Percentiles rank a stretch among this genome's conserved stretches.
These are phyloP conservation scores for Ictidomys tridecemlineatus DNA, from an alignment of 2,113 vertebrate genomes.

Conservation along the genomic window DNA sequence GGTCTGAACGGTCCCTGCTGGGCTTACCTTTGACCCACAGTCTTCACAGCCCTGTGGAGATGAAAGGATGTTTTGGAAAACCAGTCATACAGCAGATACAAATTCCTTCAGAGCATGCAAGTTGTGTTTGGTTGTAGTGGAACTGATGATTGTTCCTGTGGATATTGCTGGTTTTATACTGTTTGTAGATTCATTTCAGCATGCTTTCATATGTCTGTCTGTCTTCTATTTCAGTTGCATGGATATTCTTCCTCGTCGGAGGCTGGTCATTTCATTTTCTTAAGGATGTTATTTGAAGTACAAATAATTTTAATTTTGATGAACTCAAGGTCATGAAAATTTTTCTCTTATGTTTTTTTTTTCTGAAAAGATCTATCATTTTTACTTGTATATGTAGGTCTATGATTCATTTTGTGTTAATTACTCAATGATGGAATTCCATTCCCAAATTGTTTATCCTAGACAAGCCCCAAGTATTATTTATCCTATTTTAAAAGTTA, in stretches of 20 bases:
- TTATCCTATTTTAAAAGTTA: conserved; percentile 40
- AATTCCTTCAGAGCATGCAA: conserved; percentile 8
- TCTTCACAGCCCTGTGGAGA: not conserved
- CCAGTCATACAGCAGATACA: not conserved
- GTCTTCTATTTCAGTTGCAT: not conserved
- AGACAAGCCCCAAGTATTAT: not conserved
- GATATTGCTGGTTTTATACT: not conserved
- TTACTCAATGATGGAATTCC: not conserved
- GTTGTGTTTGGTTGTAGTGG: not conserved
- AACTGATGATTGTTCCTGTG: not conserved
- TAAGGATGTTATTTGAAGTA: not conserved
- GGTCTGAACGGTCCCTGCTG: not conserved
- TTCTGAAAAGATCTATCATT: not conserved
- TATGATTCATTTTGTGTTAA: conserved; percentile 19
- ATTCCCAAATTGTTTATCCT: conserved; percentile 23
- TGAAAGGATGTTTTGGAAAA: conserved; percentile 5
- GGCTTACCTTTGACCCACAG: not conserved
- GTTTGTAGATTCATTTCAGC: not conserved
- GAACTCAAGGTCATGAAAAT: not conserved
- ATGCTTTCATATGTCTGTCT: not conserved
- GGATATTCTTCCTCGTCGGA: not conserved
- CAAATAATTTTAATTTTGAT: not conserved
- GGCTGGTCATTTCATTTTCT: not conserved
- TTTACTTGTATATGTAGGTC: not conserved
- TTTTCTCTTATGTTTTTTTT: not conserved